These are phyloP conservation scores for Rhea americana DNA, from an alignment of 2,113 vertebrate genomes.

Conservation along the genomic window DNA sequence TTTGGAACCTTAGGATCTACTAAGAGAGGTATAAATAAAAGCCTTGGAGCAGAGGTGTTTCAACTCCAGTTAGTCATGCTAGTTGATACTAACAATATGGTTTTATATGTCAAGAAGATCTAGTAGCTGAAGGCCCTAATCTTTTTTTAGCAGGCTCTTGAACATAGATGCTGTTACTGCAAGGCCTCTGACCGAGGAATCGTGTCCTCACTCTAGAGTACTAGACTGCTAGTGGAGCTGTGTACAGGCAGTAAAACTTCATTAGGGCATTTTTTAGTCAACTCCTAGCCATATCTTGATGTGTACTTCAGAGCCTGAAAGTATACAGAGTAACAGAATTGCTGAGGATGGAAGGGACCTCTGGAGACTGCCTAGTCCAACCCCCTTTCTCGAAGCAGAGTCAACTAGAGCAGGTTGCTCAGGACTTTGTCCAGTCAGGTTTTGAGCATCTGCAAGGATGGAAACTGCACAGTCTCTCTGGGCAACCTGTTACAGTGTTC, in stretches of 20 bases:
- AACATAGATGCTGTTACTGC: background rate
- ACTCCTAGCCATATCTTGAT: background rate
- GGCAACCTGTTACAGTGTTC: background rate
- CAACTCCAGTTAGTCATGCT: background rate
- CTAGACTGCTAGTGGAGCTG: background rate
- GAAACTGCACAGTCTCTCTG: background rate
- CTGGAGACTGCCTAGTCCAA: background rate
- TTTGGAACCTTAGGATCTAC: background rate
- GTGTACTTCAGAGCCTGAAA: background rate
- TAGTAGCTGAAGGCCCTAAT: background rate
- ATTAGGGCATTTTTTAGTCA: background rate
- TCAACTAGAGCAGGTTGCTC: background rate
- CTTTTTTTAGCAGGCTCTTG: background rate
- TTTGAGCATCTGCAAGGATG: background rate
- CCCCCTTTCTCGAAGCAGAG: background rate
- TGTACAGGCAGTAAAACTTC: background rate
- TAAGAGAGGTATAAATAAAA: background rate
- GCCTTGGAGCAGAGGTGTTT: background rate
- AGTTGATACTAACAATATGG: slow-evolving; percentile 1
- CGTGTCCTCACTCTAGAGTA: background rate
- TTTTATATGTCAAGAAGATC: background rate
- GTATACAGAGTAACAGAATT: background rate
- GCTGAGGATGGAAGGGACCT: background rate
- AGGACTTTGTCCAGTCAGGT: background rate
- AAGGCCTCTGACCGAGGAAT: background rate